A percentile compares a stretch with the other conserved stretches of the same genome.
These are phyloP conservation scores for Dicrostonyx torquatus DNA, from an alignment of 2,797 vertebrate species.

Conservation along the genomic window DNA sequence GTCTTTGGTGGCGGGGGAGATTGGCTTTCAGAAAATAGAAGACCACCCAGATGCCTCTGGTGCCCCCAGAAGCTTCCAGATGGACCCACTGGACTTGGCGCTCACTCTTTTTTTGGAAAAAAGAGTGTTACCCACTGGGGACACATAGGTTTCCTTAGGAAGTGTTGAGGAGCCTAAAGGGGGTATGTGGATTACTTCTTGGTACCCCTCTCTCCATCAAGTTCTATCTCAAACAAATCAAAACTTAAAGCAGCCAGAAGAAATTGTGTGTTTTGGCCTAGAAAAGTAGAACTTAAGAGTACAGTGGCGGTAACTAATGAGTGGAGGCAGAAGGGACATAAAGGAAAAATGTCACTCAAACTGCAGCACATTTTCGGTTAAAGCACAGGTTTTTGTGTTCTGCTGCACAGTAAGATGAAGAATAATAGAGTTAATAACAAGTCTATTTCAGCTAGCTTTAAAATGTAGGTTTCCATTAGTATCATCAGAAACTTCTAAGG, in stretches of 20 bases:
- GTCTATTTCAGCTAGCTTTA: neutral
- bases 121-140: neutral
- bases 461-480: conserved; percentile 9
- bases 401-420: neutral
- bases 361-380: neutral
- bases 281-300: neutral
- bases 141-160: neutral
- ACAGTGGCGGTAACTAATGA: neutral
- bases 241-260: neutral
- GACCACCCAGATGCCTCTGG: rapidly evolving
- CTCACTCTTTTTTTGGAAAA: neutral
- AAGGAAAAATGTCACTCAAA: neutral
- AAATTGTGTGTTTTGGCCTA: neutral
- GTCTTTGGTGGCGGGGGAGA: neutral
- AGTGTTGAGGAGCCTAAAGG: neutral
- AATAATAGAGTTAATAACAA: neutral
- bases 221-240: neutral
- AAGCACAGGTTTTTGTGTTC: neutral
- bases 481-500: neutral
- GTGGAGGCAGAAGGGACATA: no score
- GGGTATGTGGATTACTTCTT: neutral
- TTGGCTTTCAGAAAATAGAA: neutral
- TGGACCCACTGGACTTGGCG: neutral
- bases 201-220: neutral
- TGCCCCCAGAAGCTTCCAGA: neutral